phyloP scores from a whole-genome alignment of 2,113 vertebrate genomes.

The Entosphenus tridentatus region DNA sequence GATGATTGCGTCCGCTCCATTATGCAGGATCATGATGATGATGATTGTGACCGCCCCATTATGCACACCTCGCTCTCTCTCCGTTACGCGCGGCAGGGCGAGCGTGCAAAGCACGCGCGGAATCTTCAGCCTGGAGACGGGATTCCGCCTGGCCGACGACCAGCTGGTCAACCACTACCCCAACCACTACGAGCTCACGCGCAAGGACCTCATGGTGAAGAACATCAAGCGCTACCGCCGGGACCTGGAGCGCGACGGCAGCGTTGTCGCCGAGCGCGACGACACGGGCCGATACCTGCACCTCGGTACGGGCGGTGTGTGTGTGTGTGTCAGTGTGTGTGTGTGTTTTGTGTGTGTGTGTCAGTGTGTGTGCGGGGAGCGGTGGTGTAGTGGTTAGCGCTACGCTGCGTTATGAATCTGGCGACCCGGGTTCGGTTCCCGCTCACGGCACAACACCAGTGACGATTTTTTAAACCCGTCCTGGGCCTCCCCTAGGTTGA shows the following conservation, averaged over 20 bases:
- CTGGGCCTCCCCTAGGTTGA: too few species aligned
- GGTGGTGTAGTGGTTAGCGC: too few species aligned
- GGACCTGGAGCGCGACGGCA: conserved; percentile 76
- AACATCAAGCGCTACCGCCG: conserved; percentile 91
- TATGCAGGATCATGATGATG: too few species aligned
- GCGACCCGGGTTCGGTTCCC: too few species aligned
- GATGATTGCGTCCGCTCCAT: too few species aligned
- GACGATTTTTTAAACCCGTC: too few species aligned
- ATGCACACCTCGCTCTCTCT: neutral
- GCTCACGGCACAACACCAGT: too few species aligned
- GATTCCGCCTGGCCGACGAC: conserved; percentile 81
- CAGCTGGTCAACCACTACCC: conserved; percentile 96
- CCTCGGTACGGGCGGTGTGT: conserved; percentile 29
- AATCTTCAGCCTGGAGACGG: conserved; percentile 78
- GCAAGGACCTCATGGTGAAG: conserved; percentile 95
- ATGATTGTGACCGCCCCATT: accelerated
- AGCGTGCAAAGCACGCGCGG: conserved; percentile 85
- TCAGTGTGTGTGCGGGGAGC: neutral
- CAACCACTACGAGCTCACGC: conserved; percentile 88
- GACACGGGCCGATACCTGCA: conserved; percentile 82
- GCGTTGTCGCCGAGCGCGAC: conserved; percentile 72
- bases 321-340: conserved; percentile 3
- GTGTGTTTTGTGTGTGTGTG: neutral
- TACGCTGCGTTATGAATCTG: too few species aligned
- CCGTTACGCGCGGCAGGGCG: conserved; percentile 39